Evolutionary conservation across 2,797 vertebrate genomes (phyloP).

Genomic region (Ceryle rudis): DNA sequence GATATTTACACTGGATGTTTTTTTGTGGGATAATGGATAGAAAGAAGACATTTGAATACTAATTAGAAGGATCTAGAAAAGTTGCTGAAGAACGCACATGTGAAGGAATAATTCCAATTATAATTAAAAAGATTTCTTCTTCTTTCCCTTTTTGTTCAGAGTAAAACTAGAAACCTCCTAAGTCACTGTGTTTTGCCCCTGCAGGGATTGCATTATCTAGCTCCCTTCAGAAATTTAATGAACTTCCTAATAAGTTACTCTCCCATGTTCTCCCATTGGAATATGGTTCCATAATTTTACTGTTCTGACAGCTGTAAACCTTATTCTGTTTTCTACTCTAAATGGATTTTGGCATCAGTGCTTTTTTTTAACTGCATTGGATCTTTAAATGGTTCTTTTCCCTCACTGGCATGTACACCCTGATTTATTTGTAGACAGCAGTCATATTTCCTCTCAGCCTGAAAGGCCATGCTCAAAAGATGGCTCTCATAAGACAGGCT

Average conservation of each 20-base stretch:
- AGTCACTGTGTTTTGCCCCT: neutral
- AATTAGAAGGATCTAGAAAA: neutral
- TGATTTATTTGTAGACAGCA: neutral
- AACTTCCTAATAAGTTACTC: neutral
- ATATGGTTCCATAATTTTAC: neutral
- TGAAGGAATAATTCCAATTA: neutral
- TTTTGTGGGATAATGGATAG: neutral
- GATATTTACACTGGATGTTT: neutral
- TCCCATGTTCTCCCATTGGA: neutral
- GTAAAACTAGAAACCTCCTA: neutral
- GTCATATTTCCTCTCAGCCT: neutral
- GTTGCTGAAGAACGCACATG: neutral
- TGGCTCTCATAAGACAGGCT: neutral
- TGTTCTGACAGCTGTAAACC: neutral
- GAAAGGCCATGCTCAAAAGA: neutral
- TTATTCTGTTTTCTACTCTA: neutral
- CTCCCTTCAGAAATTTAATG: neutral
- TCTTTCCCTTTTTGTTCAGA: neutral
- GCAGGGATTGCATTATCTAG: neutral
- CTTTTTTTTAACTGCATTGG: neutral
- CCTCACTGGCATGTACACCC: neutral
- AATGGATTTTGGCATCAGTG: neutral
- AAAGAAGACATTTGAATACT: neutral
- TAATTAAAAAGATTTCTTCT: neutral
- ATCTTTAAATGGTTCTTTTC: neutral